Conservation (phyloP, 1,140 invertebrate genomes). For the Coenobita brevimanus region DNA sequence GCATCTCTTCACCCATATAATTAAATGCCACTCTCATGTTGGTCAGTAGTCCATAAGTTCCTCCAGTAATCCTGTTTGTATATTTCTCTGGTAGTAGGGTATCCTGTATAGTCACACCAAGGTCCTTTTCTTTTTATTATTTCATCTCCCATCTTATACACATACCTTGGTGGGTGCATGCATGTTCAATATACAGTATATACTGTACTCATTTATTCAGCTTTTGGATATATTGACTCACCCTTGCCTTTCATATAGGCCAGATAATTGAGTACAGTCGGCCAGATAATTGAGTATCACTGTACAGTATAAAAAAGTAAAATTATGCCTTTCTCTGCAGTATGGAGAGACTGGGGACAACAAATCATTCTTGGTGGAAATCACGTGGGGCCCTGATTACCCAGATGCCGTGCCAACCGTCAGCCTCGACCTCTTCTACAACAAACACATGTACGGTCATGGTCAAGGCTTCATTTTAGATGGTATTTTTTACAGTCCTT, state of each 20-base stretch:
- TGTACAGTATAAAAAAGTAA: neutral
- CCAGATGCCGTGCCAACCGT: conserved; percentile 86
- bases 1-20: too few relatives aligned
- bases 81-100: too few relatives aligned
- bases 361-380: conserved; percentile 90
- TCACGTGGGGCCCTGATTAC: conserved; percentile 89
- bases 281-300: neutral
- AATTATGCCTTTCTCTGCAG: conserved; percentile 76
- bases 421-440: conserved; percentile 94
- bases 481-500: neutral
- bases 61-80: too few relatives aligned
- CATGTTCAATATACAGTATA: neutral
- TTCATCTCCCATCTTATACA: neutral
- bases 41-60: too few relatives aligned
- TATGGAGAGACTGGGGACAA: conserved; percentile 86
- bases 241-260: neutral
- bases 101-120: too few relatives aligned
- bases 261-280: neutral
- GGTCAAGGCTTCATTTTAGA: neutral
- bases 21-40: too few relatives aligned
- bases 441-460: conserved; percentile 89
- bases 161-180: neutral
- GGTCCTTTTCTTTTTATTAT: too few relatives aligned
- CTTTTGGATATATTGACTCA: neutral
- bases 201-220: neutral